Evolutionary conservation across 2,888 invertebrate genomes (phyloP), one percentile per base, ranked within the genome.

Genomic region (Argynnis bischoffii): DNA sequence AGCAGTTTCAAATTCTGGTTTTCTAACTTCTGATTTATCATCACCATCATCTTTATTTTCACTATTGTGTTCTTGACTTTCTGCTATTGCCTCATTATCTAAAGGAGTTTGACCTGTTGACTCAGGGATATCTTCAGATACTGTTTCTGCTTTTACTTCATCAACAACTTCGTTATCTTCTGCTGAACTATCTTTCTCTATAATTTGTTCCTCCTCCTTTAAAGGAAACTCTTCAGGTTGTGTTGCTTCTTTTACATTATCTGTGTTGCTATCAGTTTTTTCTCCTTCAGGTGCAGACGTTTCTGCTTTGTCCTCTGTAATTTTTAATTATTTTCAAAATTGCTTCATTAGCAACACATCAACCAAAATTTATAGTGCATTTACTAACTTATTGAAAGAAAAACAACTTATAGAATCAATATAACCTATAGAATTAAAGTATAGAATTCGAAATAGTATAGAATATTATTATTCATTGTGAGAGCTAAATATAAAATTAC

Each of bases 1-100:
- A 8, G 94, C 90, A 13, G 93, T 93, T 70, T 93, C 91, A 86
- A 94, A 93, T 75, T 92, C 87, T 41, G 93, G 90, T 72, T 92
- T 88, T 3, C 80, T 84, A 46, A 87, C 85, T 75, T 88, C 85
- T 15, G 82, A 81, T 68, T 76, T 80, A 67, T 83, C 81, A n/a
- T 82, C 80, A 14, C 81, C 57, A 56, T 67, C 69, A 57, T 73
- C 71, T 55, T 66, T 61, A 64, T 66, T 63, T 55, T 60, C 69
- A 64, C 3, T 71, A 63, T 63, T 57, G 63, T 68, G 67, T 41
- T 70, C 65, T 66, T 74, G 69, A 53, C 67, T 75, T 41, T 81
- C 79, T 54, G 76, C 77, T 56, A 75, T 77, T 5, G 69, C 60
- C 59, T 77, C 79, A 69, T 76, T 76, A 48, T 76, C 79, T 63